Base-by-base conservation (phyloP, 2,113 vertebrate genomes). In the Notothenia rossii region DNA sequence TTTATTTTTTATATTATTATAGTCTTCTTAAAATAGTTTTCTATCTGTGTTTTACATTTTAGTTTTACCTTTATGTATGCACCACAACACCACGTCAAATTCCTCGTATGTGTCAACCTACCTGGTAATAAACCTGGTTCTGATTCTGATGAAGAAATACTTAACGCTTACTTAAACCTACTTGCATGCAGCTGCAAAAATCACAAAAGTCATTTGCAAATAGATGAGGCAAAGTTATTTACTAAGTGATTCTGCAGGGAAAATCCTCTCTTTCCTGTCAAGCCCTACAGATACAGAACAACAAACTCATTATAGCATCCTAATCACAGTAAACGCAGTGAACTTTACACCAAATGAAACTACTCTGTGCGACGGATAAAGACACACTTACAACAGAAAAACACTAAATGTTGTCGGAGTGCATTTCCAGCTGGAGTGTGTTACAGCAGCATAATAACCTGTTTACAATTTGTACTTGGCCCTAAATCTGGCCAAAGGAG, bases 401-500 rank as follows among this genome's bases (percentile, higher is more conserved):
- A 85, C 25, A 71, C 76, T 73, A 75, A 88, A 89, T 83, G 77
- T 81, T 86, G 86, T 78, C 51, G 78, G 86, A 87, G 80, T 89
- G 89, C 79, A 77, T 89, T 91, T 93, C 86, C 87, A 93, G 83
- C 84, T 90, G 89, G 92, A 92, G 88, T 90, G 89, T 90, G 89
- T 90, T 88, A 88, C 90, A 90, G 90, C 94, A 88, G 84, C 93
- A 94, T 94, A 93, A 95, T 93, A 95, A 95, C 91, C 91, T 94
- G 94, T 94, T 95, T 94, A 95, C 92, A 93, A 94, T 95, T 94
- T 91, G 93, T 94, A 88, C 89, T 94, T 95, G 95, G 94, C 93
- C 86, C 84, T 29, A 84, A 91, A 90, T 84, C 61, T 86, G 82
- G 90, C 89, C 86, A 88, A 86, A 91, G 76, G 86, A 89, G 75